Evolutionary conservation across 1,140 invertebrate species (phyloP), one percentile per base, ranked within the genome.

Genomic region (Caerostris darwini): DNA sequence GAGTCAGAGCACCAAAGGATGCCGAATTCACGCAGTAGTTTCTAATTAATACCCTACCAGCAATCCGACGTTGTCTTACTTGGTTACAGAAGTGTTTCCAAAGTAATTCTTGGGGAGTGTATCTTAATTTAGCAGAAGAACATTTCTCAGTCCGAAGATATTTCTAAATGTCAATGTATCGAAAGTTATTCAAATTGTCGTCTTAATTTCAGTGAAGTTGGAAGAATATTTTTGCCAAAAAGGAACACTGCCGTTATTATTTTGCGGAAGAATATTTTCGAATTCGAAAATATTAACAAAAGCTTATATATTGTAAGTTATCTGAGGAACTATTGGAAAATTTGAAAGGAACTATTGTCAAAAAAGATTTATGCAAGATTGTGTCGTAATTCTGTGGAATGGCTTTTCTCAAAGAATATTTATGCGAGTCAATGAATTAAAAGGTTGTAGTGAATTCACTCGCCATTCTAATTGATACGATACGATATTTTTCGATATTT

Each of bases 51-150:
- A 77, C 50, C 50, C 50, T 34, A 53, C 10, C 14, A 53, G 10
- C 34, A 77, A 77, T 77, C 5, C 50, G 8, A 7, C 10, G 50
- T 50, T 77, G 71, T 77, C 34, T 77, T 77, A 10, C 71, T 5
- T 50, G 10, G 8, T 77, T 77, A 77, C 34, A 50, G 34, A 50
- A 14, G 34, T 50, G 10, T 77, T 77, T 4, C 3, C 10, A 50
- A 77, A 77, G 14, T 77, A 77, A 77, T 77, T 77, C 71, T 77
- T 77, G 12, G 34, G 34, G 17, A 77, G 50, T 53, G 34, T 77
- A 12, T 71, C 69, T 50, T 71, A 10, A 77, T 77, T 77, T 34
- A 8, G 12, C 4, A 34, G 3, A 77, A 77, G 34, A 77, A 77
- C 53, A 50, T 50, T 77, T 77, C 6, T 7, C 50, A 0, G 71